phyloP scores from a whole-genome alignment of 2,113 vertebrate genomes.

The Solea senegalensis region DNA sequence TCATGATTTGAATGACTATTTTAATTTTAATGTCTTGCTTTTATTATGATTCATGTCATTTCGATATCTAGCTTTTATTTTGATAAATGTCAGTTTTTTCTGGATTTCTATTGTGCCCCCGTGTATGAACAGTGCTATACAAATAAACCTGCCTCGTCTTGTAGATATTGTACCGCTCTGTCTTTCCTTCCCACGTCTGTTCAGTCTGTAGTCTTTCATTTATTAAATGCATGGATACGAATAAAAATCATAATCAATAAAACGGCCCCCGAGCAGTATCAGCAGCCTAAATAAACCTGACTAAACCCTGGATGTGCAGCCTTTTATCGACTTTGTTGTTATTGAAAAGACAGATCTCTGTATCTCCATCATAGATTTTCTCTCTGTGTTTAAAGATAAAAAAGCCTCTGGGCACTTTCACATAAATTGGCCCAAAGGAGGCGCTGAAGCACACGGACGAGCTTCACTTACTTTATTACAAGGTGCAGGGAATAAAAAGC shows the following conservation, averaged over 20 bases:
- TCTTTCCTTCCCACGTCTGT: conserved; percentile 29
- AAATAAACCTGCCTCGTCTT: too few relatives aligned
- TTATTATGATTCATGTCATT: too few relatives aligned
- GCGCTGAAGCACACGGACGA: not conserved
- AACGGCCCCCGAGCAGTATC: conserved; percentile 3
- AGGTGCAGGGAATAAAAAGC: not conserved
- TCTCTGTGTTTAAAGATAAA: conserved; percentile 1
- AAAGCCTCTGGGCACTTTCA: conserved; percentile 22
- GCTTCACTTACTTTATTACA: conserved; percentile 14
- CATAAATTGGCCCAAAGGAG: conserved; percentile 25
- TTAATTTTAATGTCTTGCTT: too few relatives aligned
- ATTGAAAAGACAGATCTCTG: not conserved
- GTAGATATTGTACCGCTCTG: not conserved
- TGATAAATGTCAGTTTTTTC: too few relatives aligned
- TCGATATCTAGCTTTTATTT: too few relatives aligned
- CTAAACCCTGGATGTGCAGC: conserved; percentile 18
- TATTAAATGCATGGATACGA: not conserved
- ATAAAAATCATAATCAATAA: conserved; percentile 23
- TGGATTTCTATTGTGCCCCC: too few relatives aligned
- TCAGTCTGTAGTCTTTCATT: conserved; percentile 16
- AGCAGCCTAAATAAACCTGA: conserved; percentile 2
- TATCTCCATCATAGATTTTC: conserved; percentile 15
- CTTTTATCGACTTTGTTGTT: conserved; percentile 22
- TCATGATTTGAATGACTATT: too few relatives aligned
- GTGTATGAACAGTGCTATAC: too few relatives aligned